phyloP scores from a whole-genome alignment of 2,797 vertebrate genomes.

The Aldrovandia affinis region DNA sequence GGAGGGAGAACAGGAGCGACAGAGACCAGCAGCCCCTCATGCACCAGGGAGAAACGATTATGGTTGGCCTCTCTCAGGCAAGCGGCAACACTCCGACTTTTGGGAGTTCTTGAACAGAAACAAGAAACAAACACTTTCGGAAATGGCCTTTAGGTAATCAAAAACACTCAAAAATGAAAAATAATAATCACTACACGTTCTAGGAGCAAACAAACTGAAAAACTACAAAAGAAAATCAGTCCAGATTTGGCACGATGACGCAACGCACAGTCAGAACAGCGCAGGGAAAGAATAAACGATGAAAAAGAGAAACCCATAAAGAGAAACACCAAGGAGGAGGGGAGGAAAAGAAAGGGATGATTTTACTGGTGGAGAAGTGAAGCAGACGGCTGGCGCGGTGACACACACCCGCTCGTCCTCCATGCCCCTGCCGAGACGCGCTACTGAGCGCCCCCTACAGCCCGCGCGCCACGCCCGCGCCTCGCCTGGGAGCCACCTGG shows the following conservation, averaged over 20 bases:
- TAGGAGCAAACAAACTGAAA: conserved; percentile 65
- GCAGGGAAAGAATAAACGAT: conserved; percentile 43
- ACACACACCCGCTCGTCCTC: conserved; percentile 91
- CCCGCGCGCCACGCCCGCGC: conserved; percentile 81
- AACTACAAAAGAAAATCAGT: conserved; percentile 54
- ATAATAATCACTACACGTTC: conserved; percentile 60
- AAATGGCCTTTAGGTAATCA: conserved; percentile 85
- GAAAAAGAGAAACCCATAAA: conserved; percentile 59
- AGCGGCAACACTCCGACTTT: conserved; percentile 47
- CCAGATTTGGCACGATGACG: conserved; percentile 41
- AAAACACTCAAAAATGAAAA: conserved; percentile 59
- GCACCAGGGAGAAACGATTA: conserved; percentile 52
- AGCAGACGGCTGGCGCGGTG: conserved; percentile 78
- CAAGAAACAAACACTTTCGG: conserved; percentile 71
- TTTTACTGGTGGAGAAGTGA: conserved; percentile 82
- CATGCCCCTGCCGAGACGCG: conserved; percentile 79
- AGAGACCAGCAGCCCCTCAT: conserved; percentile 41
- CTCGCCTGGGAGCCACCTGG: conserved; percentile 69
- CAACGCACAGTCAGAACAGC: conserved; percentile 28
- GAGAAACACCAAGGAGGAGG: conserved; percentile 60
- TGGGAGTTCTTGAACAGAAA: conserved; percentile 59
- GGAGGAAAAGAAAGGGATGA: conserved; percentile 62
- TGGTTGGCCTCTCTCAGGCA: conserved; percentile 44
- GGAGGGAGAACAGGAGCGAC: conserved; percentile 14
- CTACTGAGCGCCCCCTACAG: conserved; percentile 78